A percentile compares a stretch with the other conserved stretches of the same genome.
phyloP scores from a whole-genome alignment of 2,888 invertebrate species.

The Athrips mouffetella region DNA sequence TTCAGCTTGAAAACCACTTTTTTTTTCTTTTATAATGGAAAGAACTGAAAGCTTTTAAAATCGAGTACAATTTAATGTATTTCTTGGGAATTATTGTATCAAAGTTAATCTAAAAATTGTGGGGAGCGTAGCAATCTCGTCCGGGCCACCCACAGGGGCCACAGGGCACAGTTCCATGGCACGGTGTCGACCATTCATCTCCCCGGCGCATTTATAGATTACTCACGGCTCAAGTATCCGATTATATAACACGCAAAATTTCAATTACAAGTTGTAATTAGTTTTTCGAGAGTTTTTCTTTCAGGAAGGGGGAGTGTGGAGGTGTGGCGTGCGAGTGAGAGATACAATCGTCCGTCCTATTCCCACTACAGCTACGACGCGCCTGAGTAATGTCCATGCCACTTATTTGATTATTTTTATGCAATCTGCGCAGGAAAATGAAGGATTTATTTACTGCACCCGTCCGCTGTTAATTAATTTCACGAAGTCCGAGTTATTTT shows the following conservation, averaged over 20 bases:
- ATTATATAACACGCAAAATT: conserved; percentile 80
- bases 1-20: neutral
- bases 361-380: conserved; percentile 50
- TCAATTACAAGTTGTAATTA: conserved; percentile 80
- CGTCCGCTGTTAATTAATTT: conserved; percentile 68
- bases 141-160: conserved; percentile 42
- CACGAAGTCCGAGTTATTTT: conserved; percentile 42
- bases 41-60: conserved; percentile 5
- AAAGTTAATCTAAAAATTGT: conserved; percentile 64
- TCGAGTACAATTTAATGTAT: neutral
- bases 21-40: neutral
- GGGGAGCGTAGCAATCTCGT: conserved; percentile 56
- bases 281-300: conserved; percentile 80
- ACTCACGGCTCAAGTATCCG: conserved; percentile 79
- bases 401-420: conserved; percentile 78
- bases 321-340: conserved; percentile 51
- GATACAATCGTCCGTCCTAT: conserved; percentile 31
- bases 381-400: conserved; percentile 72
- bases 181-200: conserved; percentile 61
- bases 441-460: conserved; percentile 65
- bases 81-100: conserved; percentile 47
- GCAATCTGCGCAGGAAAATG: conserved; percentile 73
- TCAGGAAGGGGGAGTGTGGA: conserved; percentile 69
- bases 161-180: too few species aligned
- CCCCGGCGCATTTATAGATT: conserved; percentile 76